These are phyloP conservation scores for Phenganax marumi DNA, from an alignment of 92 coral and sea anemone species.

Conservation along the genomic window DNA sequence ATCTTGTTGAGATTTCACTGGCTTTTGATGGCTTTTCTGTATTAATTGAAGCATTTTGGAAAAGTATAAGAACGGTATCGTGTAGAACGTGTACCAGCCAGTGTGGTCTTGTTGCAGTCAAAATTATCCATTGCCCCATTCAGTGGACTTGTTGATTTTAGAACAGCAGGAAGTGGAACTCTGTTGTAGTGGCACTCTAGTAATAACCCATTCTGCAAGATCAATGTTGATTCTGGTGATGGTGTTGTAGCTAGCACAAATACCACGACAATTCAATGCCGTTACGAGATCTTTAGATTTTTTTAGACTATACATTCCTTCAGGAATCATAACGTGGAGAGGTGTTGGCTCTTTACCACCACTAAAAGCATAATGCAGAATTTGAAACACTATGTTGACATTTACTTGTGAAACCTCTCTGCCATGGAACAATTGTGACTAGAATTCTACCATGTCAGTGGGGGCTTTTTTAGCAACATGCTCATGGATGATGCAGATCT, in stretches of 20 bases:
- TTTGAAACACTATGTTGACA: background rate
- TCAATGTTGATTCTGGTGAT: slow-evolving; percentile 18
- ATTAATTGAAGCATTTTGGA: slow-evolving; percentile 22
- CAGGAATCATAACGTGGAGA: slow-evolving; percentile 9
- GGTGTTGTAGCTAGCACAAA: slow-evolving; percentile 34
- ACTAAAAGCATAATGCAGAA: background rate
- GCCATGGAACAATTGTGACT: slow-evolving; percentile 11
- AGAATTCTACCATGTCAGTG: slow-evolving; percentile 4
- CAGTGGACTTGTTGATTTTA: slow-evolving; percentile 33
- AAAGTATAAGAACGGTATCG: slow-evolving; percentile 10
- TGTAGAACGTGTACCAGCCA: slow-evolving; percentile 27
- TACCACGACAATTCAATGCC: slow-evolving; percentile 14
- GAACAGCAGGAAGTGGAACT: slow-evolving; percentile 26
- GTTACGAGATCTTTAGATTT: slow-evolving; percentile 28
- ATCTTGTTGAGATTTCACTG: slow-evolving; percentile 25
- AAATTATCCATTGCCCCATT: slow-evolving; percentile 33
- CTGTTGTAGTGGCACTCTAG: slow-evolving; percentile 27
- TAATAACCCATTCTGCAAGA: slow-evolving; percentile 23
- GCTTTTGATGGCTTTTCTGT: slow-evolving; percentile 20
- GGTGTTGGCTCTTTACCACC: slow-evolving; percentile 10
- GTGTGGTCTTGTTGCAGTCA: slow-evolving; percentile 32
- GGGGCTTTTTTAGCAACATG: background rate
- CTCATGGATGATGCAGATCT: slow-evolving; percentile 5
- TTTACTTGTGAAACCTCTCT: slow-evolving; percentile 6
- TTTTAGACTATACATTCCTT: slow-evolving; percentile 10